Evolutionary conservation across 2,888 invertebrate genomes (phyloP).

Genomic region (Andrena praecox): DNA sequence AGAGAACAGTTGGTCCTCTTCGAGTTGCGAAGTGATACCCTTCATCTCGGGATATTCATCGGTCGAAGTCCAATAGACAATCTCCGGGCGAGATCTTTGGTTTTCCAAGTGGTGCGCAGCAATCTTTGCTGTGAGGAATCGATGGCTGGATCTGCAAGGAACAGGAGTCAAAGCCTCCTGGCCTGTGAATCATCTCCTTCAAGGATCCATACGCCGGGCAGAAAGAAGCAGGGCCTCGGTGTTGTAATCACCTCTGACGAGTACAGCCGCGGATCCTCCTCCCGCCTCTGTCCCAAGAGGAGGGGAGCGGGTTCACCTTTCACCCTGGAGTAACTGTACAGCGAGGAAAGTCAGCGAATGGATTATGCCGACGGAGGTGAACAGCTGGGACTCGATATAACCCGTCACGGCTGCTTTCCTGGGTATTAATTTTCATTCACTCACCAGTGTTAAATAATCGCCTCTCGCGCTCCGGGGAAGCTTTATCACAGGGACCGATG

Average conservation of each 20-base stretch:
- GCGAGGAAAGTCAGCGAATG: slow-evolving; percentile 72
- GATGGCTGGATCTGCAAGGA: neutral
- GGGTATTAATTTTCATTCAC: slow-evolving; percentile 43
- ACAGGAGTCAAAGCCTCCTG: neutral
- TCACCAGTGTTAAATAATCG: neutral
- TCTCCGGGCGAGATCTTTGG: neutral
- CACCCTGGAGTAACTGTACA: slow-evolving; percentile 78
- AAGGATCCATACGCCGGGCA: slow-evolving; percentile 26
- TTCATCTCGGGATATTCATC: neutral
- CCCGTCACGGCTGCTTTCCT: slow-evolving; percentile 44
- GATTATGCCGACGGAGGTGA: slow-evolving; percentile 60
- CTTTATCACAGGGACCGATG: neutral
- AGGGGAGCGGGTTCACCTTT: slow-evolving; percentile 73
- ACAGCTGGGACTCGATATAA: slow-evolving; percentile 60
- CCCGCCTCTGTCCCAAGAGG: slow-evolving; percentile 22
- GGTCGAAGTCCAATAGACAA: neutral
- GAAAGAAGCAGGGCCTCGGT: slow-evolving; percentile 51
- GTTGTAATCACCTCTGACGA: slow-evolving; percentile 63
- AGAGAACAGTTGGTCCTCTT: too few relatives aligned
- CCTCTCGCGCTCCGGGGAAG: too few relatives aligned
- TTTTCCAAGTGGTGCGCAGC: neutral
- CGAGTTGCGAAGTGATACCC: neutral
- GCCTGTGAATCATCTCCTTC: slow-evolving; percentile 19
- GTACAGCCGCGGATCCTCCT: slow-evolving; percentile 45
- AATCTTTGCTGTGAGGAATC: neutral